Evolutionary conservation across 2,888 invertebrate species (phyloP).

Genomic region (Leptopilina syphax): DNA sequence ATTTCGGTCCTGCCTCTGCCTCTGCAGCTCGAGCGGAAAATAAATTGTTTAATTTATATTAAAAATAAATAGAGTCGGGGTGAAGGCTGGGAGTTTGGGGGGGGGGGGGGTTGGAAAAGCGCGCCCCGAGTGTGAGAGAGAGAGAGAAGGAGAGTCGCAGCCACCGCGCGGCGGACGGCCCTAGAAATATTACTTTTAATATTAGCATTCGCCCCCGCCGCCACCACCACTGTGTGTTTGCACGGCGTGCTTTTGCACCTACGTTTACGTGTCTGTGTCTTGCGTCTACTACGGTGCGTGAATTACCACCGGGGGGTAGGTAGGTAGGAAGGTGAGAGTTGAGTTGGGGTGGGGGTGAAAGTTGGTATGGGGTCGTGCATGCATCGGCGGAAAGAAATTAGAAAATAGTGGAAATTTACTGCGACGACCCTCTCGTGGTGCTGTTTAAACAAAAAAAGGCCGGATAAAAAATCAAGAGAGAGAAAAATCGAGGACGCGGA

Average conservation of each 20-base stretch:
- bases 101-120: constrained; percentile 40
- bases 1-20: constrained; percentile 64
- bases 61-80: constrained; percentile 74
- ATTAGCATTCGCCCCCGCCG: constrained; percentile 71
- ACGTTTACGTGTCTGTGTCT: constrained; percentile 19
- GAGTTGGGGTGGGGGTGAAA: not conserved
- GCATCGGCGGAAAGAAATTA: constrained; percentile 41
- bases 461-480: constrained; percentile 37
- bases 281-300: constrained; percentile 30
- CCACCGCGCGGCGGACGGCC: constrained; percentile 67
- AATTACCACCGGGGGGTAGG: constrained; percentile 14
- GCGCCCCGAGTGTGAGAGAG: constrained; percentile 40
- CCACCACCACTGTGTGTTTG: constrained; percentile 39
- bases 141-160: constrained; percentile 12
- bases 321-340: no score
- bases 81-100: constrained; percentile 43
- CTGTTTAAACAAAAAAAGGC: constrained; percentile 34
- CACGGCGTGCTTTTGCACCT: constrained; percentile 25
- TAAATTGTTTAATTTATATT: constrained; percentile 80
- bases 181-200: constrained; percentile 77
- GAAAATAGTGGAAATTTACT: constrained; percentile 42
- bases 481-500: constrained; percentile 59
- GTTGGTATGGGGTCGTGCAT: constrained; percentile 9
- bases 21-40: constrained; percentile 69
- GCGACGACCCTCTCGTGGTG: constrained; percentile 40